A percentile compares a stretch with the other conserved stretches of the same genome.
phyloP scores from a whole-genome alignment of 2,888 invertebrate species.

The Eudemis profundana region DNA sequence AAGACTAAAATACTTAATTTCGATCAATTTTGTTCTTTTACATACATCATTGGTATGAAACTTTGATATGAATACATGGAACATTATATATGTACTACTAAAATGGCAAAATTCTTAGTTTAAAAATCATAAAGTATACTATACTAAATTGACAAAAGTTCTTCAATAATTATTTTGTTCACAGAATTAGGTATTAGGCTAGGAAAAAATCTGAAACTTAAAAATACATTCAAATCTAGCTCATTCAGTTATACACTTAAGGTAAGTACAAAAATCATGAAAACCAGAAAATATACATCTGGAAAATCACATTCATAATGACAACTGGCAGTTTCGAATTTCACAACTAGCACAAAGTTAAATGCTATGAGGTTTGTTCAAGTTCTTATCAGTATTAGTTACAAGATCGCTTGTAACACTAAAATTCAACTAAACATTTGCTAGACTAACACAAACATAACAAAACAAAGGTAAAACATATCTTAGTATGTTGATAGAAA shows the following conservation, averaged over 20 bases:
- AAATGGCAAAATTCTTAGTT: constrained; percentile 33
- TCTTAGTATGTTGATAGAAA: constrained; percentile 1
- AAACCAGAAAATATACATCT: constrained; percentile 8
- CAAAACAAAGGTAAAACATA: constrained; percentile 3
- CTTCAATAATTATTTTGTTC: constrained; percentile 31
- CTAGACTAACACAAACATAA: constrained; percentile 28
- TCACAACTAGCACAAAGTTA: constrained; percentile 11
- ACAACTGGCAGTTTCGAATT: constrained; percentile 2
- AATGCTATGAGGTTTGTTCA: constrained; percentile 12
- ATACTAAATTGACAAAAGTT: constrained; percentile 37
- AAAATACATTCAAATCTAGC: constrained; percentile 14
- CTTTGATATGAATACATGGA: constrained; percentile 41
- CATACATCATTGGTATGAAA: constrained; percentile 26
- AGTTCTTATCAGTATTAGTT: background rate
- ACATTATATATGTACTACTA: constrained; percentile 34
- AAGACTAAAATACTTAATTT: constrained; percentile 24
- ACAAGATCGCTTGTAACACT: constrained; percentile 6
- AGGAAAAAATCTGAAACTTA: background rate
- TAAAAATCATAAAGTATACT: constrained; percentile 11
- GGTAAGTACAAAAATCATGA: constrained; percentile 6
- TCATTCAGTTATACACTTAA: constrained; percentile 6
- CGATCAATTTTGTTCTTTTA: constrained; percentile 18
- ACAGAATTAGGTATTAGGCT: constrained; percentile 4
- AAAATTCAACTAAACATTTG: constrained; percentile 18
- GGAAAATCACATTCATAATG: background rate